These are phyloP conservation scores for Pararge aegeria DNA, from an alignment of 1,140 invertebrate genomes.

Conservation along the genomic window DNA sequence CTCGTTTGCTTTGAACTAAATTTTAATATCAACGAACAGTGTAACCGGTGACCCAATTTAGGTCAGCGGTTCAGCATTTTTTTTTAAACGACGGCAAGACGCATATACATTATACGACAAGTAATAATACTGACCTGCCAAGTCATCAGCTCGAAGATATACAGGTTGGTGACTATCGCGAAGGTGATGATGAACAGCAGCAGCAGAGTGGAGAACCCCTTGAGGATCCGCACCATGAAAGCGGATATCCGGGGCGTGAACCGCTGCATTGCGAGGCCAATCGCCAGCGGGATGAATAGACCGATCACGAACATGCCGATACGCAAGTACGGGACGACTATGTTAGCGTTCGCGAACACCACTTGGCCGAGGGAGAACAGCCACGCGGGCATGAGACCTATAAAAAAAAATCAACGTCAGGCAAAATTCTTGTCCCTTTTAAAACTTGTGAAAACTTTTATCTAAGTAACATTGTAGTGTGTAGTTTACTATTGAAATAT, in stretches of 20 bases:
- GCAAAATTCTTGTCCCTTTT: no score
- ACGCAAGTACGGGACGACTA: conserved; percentile 89
- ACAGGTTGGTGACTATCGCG: conserved; percentile 94
- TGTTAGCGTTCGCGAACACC: conserved; percentile 86
- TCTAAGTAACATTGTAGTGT: no score
- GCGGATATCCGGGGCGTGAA: conserved; percentile 84
- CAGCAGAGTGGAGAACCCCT: conserved; percentile 91
- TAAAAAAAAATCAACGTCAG: conserved; percentile 32
- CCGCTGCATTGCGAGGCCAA: conserved; percentile 89
- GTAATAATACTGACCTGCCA: conserved; percentile 85
- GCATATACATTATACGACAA: no score
- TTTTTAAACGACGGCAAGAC: no score
- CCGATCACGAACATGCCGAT: conserved; percentile 88
- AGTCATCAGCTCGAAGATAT: conserved; percentile 94
- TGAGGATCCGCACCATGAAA: conserved; percentile 89
- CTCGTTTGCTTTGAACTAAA: no score
- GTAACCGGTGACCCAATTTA: no score
- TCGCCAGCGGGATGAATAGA: conserved; percentile 90
- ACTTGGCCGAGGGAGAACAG: conserved; percentile 93
- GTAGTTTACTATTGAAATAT: no score
- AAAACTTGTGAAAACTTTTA: no score
- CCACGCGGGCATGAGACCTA: conserved; percentile 97
- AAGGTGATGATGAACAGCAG: conserved; percentile 96
- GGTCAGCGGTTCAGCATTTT: no score
- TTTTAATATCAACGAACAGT: no score